Percentiles rank a stretch among this genome's conserved stretches.
Conservation (phyloP, 1,140 invertebrate species). For the Drosophila novamexicana region DNA sequence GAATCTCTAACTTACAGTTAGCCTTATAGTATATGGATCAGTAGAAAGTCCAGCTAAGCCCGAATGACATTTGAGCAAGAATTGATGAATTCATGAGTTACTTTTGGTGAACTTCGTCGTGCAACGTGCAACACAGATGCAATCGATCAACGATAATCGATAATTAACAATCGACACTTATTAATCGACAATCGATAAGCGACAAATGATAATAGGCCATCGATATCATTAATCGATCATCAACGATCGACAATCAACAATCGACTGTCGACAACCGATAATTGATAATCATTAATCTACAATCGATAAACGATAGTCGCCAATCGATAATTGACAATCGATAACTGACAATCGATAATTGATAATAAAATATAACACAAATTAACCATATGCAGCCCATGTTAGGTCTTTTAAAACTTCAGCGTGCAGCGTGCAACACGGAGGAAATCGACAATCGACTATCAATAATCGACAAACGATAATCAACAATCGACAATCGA, state of each 20-base stretch:
- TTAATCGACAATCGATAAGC: too few species aligned
- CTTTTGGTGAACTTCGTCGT: too few species aligned
- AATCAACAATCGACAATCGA: neutral
- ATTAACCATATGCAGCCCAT: neutral
- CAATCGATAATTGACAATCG: too few species aligned
- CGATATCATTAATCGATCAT: neutral
- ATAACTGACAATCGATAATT: neutral
- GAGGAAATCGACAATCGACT: neutral
- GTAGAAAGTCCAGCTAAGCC: too few species aligned
- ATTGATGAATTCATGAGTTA: too few species aligned
- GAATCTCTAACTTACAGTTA: too few species aligned
- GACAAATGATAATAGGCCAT: too few species aligned
- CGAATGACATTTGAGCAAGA: too few species aligned
- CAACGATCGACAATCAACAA: neutral
- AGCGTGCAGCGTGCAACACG: neutral
- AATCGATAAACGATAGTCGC: too few species aligned
- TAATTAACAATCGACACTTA: too few species aligned
- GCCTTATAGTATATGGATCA: too few species aligned
- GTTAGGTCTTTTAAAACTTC: neutral
- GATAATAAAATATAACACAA: neutral
- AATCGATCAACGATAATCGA: neutral
- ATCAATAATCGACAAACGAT: too few species aligned
- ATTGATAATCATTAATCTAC: neutral
- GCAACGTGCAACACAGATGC: neutral
- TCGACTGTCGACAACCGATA: neutral